Evolutionary conservation across 2,113 vertebrate species (phyloP).

Genomic region (Carlito syrichta): DNA sequence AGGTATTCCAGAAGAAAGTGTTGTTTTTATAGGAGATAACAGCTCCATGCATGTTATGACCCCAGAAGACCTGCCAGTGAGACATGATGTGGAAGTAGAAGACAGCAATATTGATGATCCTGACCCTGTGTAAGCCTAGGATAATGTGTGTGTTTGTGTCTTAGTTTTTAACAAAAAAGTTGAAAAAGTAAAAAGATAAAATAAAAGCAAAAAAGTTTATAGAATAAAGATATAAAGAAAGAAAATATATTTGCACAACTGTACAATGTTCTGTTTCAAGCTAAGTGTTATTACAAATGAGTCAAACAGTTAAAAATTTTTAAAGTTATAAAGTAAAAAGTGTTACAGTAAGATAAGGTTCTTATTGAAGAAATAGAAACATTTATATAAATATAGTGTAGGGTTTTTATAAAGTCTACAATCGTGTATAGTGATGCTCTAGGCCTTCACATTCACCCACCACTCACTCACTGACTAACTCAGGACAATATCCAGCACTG

Average conservation of each 20-base stretch:
- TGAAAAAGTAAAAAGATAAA: neutral
- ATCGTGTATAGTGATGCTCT: neutral
- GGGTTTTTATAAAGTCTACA: neutral
- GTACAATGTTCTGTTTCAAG: neutral
- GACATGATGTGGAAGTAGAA: neutral
- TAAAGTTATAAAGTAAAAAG: neutral
- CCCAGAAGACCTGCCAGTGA: neutral
- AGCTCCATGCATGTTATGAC: neutral
- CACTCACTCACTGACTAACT: neutral
- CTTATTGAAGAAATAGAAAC: neutral
- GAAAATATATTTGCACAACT: neutral
- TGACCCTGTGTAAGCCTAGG: neutral
- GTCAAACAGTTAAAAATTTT: neutral
- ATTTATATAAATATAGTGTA: neutral
- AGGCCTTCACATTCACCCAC: neutral
- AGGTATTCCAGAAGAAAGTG: neutral
- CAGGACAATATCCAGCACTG: neutral
- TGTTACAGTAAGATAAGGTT: neutral
- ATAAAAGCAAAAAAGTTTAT: neutral
- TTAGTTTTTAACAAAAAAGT: neutral
- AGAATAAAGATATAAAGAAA: neutral
- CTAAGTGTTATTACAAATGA: neutral
- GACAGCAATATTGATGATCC: neutral
- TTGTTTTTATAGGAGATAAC: neutral
- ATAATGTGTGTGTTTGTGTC: neutral